These are phyloP conservation scores for Plebejus melissa DNA, from an alignment of 2,888 invertebrate genomes.

Conservation along the genomic window DNA sequence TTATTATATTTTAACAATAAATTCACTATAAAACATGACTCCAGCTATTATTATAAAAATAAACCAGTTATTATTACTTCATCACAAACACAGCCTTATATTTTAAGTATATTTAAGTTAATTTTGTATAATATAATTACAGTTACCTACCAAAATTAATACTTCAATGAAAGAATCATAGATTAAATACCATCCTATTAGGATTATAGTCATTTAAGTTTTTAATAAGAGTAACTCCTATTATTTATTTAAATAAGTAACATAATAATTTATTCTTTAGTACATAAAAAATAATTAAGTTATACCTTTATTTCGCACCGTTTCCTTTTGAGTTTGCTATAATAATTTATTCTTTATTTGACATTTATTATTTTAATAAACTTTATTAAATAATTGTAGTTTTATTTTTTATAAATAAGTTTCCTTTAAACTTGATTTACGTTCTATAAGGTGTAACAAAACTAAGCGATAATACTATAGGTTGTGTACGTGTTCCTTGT, in stretches of 20 bases:
- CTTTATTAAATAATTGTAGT: not conserved
- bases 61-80: not conserved
- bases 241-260: not conserved
- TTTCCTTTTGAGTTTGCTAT: not conserved
- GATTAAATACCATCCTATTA: not conserved
- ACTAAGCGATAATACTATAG: too few species aligned
- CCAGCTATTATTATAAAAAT: too few species aligned
- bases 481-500: too few species aligned
- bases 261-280: not conserved
- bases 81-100: too few species aligned
- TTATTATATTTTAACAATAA: too few species aligned
- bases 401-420: not conserved
- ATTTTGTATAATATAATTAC: not conserved
- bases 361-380: not conserved
- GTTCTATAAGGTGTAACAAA: not conserved
- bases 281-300: not conserved
- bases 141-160: not conserved
- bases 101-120: not conserved
- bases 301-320: not conserved
- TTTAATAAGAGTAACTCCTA: not conserved
- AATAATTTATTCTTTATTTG: not conserved
- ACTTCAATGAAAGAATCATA: not conserved
- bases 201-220: not conserved
- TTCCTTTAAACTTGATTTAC: not conserved
- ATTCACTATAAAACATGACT: too few species aligned